Conservation (phyloP, 1,140 invertebrate genomes). For the Rhopalosiphum padi region DNA sequence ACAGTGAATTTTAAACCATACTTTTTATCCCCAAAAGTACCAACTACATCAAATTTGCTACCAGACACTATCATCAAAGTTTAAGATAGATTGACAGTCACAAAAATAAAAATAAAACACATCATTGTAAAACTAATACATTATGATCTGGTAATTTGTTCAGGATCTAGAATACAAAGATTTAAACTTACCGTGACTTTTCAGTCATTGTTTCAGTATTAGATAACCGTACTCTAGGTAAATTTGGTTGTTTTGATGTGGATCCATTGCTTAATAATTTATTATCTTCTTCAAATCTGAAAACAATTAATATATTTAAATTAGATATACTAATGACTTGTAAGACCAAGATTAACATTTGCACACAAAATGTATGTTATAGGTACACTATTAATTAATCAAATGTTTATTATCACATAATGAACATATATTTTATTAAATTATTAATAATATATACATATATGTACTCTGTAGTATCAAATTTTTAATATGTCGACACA, state of each 20-base stretch:
- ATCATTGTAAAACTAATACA: not conserved
- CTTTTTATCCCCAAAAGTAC: too few species aligned
- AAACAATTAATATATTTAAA: not conserved
- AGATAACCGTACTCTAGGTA: conserved; percentile 48
- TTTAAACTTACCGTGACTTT: conserved; percentile 57
- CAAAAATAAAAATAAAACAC: too few species aligned
- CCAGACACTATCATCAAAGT: too few species aligned
- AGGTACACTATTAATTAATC: not conserved
- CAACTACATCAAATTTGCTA: too few species aligned
- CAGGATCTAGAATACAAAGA: not conserved
- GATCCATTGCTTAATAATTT: conserved; percentile 31
- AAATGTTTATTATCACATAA: not conserved
- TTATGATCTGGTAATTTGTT: not conserved
- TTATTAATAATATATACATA: not conserved
- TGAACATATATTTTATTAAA: not conserved
- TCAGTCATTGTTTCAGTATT: conserved; percentile 55
- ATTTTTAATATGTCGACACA: not conserved
- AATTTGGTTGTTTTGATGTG: conserved; percentile 27
- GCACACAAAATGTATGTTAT: not conserved
- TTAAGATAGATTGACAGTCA: too few species aligned
- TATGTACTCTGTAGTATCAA: not conserved
- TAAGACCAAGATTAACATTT: not conserved
- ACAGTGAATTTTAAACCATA: too few species aligned
- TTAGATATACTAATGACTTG: not conserved
- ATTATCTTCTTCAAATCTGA: conserved; percentile 41